These are phyloP conservation scores for Pseudomyrmex cubaensis DNA, from an alignment of 1,140 invertebrate genomes.

Conservation along the genomic window DNA sequence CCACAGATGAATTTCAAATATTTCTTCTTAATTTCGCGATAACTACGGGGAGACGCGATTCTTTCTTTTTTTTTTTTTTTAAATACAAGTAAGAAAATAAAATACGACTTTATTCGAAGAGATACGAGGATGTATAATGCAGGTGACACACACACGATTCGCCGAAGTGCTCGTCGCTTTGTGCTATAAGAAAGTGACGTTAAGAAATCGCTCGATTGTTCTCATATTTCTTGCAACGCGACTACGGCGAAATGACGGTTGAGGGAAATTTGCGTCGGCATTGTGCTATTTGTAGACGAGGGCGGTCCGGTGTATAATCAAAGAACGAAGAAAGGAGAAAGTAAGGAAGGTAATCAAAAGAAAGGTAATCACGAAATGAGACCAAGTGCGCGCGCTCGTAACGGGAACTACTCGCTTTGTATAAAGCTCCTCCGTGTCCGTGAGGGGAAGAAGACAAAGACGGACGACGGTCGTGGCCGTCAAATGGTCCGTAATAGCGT, in stretches of 20 bases:
- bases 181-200: not conserved
- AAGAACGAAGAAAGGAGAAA: not conserved
- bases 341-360: slow-evolving; percentile 7
- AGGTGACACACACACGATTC: not conserved
- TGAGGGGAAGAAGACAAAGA: not conserved
- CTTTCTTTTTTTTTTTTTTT: not conserved
- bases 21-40: not conserved
- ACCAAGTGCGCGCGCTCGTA: not conserved
- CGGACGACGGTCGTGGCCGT: not conserved
- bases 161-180: not conserved
- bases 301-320: not conserved
- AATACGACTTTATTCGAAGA: not conserved
- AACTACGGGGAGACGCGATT: not conserved
- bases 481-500: slow-evolving; percentile 13
- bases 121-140: not conserved
- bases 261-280: not conserved
- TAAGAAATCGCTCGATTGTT: not conserved
- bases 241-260: not conserved
- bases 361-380: slow-evolving; percentile 17
- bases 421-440: not conserved
- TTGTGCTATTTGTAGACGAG: not conserved
- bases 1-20: not conserved
- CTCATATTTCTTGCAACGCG: slow-evolving; percentile 5
- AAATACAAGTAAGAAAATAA: too few relatives aligned
- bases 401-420: slow-evolving; percentile 10